Evolutionary conservation across 1,140 invertebrate genomes (phyloP), one percentile per base, ranked within the genome.

Genomic region (Coelopa frigida): DNA sequence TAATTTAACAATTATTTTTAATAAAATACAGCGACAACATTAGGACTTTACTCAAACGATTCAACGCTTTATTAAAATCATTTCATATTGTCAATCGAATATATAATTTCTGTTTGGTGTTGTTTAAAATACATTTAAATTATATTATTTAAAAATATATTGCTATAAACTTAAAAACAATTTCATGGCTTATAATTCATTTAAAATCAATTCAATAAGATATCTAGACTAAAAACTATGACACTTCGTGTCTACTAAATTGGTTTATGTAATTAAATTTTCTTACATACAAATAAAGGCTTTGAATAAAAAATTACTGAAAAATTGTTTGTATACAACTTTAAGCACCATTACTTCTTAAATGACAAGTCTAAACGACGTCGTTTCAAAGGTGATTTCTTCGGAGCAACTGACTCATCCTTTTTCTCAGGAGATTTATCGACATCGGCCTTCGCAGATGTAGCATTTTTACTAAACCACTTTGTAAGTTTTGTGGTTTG

Each of bases 1-100:
- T 37, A 80, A 81, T 61, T 63, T 81, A 31, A 72, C 75, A 32
- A 49, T 52, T 33, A 71, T 77, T 53, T 80, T 80, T 52, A 53
- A 50, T 33, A 49, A 52, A 33, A 24, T 51, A 59, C 45, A 49
- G 21, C 36, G 46, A 45, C 3, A 21, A 37, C 12, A 26, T 23
- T 31, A 27, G 17, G 26, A 23, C 21, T 37, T 20, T 38, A 12
- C 26, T n/a, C n/a, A n/a, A n/a, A n/a, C n/a, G n/a, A n/a, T n/a
- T n/a, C n/a, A n/a, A n/a, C n/a, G n/a, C n/a, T n/a, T n/a, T n/a
- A n/a, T n/a, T n/a, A n/a, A n/a, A n/a, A n/a, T n/a, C n/a, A n/a
- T n/a, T n/a, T n/a, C n/a, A n/a, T n/a, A n/a, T n/a, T n/a, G n/a
- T n/a, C n/a, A n/a, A n/a, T n/a, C n/a, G n/a, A n/a, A n/a, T n/a